Evolutionary conservation across 1,140 invertebrate genomes (phyloP).

Genomic region (Drosophila equinoxialis): DNA sequence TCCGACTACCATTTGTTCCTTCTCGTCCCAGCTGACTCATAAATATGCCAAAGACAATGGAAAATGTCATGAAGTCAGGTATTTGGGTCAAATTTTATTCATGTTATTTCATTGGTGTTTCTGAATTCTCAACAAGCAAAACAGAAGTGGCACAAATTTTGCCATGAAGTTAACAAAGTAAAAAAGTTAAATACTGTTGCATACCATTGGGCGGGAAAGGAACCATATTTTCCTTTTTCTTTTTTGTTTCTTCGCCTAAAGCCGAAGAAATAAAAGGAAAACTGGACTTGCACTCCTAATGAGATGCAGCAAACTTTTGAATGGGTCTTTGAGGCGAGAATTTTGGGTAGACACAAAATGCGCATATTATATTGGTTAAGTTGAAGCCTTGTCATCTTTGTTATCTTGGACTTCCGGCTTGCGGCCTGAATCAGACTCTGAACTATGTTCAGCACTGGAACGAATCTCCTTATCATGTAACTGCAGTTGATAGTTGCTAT

Average conservation of each 20-base stretch:
- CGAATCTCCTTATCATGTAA: constrained; percentile 1
- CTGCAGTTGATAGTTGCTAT: constrained; percentile 6
- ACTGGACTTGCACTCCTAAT: constrained; percentile 23
- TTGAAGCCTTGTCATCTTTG: background rate
- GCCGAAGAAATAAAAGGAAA: background rate
- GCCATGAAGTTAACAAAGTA: background rate
- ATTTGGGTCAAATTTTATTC: constrained; percentile 68
- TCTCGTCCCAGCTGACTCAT: constrained; percentile 36
- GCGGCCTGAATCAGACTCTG: background rate
- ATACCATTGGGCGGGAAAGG: constrained; percentile 31
- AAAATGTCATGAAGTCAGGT: constrained; percentile 49
- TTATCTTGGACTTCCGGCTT: background rate
- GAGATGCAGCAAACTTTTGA: constrained; percentile 19
- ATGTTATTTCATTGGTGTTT: constrained; percentile 20
- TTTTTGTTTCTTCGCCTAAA: background rate
- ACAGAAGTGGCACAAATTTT: constrained; percentile 72
- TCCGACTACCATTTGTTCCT: constrained; percentile 2
- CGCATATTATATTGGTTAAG: constrained; percentile 34
- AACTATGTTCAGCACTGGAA: background rate
- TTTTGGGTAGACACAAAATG: constrained; percentile 31
- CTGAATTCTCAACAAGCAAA: constrained; percentile 59
- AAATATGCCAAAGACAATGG: constrained; percentile 61
- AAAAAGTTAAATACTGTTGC: constrained; percentile 44
- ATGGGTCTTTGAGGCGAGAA: background rate
- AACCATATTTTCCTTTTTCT: background rate